Base-by-base conservation (phyloP, 2,797 vertebrate genomes). In the Tinamus major region DNA sequence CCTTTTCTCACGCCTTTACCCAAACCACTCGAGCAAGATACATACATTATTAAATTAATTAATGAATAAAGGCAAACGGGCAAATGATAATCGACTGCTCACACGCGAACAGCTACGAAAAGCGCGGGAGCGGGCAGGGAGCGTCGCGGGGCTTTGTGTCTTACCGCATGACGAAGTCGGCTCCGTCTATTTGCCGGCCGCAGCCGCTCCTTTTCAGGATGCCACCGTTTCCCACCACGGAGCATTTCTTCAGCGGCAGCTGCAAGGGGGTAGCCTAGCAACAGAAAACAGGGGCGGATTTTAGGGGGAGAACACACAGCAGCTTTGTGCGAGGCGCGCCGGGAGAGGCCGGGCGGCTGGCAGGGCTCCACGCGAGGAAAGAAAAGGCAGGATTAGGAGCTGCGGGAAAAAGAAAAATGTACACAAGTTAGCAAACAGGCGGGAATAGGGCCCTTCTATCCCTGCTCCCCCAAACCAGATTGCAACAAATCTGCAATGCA, bases 151-250 rank as follows among this genome's bases (percentile, higher is more conserved):
- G 62, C 53, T 83, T 74, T 93, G 92, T 77, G 76, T 93, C 98
- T 98, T 98, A 99, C 99, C 99, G 97, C 98, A 99, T 98, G 97
- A 99, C 97, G 96, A 99, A 99, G 97, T 99, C 97, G 6, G 99
- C 98, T 96, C 96, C 97, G 97, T 99, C 98, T 67, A 99, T 99
- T 90, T 98, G 98, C 70, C 89, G 97, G 77, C 99, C 99, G 31
- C 99, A 99, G 96, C 98, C 95, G 92, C 99, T 99, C 96, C 97
- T 97, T 92, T 98, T 98, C 96, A 99, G 98, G 96, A 99, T 98
- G 78, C 99, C 99, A 33, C 99, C 98, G 13, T 99, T 99, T 79
- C 99, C 99, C 94, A 99, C 99, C 96, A 99, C 99, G 0, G 98
- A 98, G 13, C 99, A 99, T 96, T 98, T 99, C 98, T 99, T 99